Evolutionary conservation across 1,140 invertebrate genomes (phyloP), one percentile per base, ranked within the genome.

Genomic region (Drosophila eugracilis): DNA sequence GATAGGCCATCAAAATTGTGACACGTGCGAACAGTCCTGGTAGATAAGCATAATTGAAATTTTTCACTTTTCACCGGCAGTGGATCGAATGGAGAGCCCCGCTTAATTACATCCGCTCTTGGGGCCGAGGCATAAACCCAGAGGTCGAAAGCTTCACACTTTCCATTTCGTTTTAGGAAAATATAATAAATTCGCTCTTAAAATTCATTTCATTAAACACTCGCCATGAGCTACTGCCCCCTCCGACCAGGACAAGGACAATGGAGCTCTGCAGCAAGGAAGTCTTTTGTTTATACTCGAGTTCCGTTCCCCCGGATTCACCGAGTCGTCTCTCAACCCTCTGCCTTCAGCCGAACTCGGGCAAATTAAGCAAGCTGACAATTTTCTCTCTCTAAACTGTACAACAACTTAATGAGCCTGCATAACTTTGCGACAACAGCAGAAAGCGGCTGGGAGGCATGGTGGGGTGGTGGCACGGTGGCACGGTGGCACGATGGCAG

Each of bases 381-480:
- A 88, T 88, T 88, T 88, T 88, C 83, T 69, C 72, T 75, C 83
- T 88, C 83, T 88, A 88, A 88, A 88, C 83, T 88, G 83, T 83
- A 88, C 86, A 88, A 88, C 83, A 88, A 88, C 83, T 88, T 88
- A 88, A 88, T 88, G 83, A 88, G 83, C 83, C 83, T 83, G 83
- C 83, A 88, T 88, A 88, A 88, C 83, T 88, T 88, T 88, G 84
- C 70, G 75, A 75, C 79, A 84, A 63, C 65, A 73, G 69, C 34
- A 39, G 36, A 49, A 36, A 15, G 30, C n/a, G 4, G 53, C 10
- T 24, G 21, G 41, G 14, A 10, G 42, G 17, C 14, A 19, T 17
- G 57, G 9, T 21, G 60, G 54, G 10, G 19, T 17, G 57, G 6
- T 21, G 60, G 55, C n/a, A n/a, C n/a, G 41, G 14, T 7, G 42